A percentile compares a stretch with the other conserved stretches of the same genome.
phyloP scores from a whole-genome alignment of 2,888 invertebrate genomes.

The Plemyria rubiginata region DNA sequence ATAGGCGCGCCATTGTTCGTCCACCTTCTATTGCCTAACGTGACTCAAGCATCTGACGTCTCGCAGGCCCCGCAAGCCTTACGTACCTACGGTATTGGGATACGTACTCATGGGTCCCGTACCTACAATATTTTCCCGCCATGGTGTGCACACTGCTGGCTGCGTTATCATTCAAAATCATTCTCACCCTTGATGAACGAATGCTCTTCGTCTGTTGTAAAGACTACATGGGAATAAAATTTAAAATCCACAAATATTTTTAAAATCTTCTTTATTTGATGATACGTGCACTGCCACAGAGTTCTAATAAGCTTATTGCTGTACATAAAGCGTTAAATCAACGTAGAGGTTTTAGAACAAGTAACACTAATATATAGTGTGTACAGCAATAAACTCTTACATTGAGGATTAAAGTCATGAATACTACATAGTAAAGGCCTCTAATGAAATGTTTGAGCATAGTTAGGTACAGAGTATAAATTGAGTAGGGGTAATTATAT shows the following conservation, averaged over 20 bases:
- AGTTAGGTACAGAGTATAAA: constrained; percentile 7
- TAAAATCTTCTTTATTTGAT: constrained; percentile 77
- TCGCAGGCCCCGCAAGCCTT: too few species aligned
- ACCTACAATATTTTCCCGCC: too few species aligned
- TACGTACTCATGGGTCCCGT: too few species aligned
- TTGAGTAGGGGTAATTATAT: background rate
- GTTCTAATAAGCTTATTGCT: constrained; percentile 49
- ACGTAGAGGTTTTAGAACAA: constrained; percentile 2
- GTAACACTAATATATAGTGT: background rate
- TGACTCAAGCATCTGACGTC: too few species aligned
- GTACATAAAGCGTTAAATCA: constrained; percentile 37
- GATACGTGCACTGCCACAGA: constrained; percentile 58
- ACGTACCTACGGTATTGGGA: too few species aligned
- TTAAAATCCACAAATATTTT: constrained; percentile 47
- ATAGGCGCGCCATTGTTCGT: too few species aligned
- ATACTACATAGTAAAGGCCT: constrained; percentile 32
- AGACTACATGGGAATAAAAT: constrained; percentile 29
- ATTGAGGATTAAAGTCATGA: constrained; percentile 35
- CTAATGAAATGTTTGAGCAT: constrained; percentile 35
- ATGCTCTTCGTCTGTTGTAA: too few species aligned
- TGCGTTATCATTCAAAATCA: too few species aligned
- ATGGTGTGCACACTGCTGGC: too few species aligned
- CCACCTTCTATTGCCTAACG: too few species aligned
- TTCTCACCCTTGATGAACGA: too few species aligned
- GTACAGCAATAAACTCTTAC: constrained; percentile 57